Base-by-base conservation (phyloP, 2,797 vertebrate species). In the Tauraco hartlaubi region DNA sequence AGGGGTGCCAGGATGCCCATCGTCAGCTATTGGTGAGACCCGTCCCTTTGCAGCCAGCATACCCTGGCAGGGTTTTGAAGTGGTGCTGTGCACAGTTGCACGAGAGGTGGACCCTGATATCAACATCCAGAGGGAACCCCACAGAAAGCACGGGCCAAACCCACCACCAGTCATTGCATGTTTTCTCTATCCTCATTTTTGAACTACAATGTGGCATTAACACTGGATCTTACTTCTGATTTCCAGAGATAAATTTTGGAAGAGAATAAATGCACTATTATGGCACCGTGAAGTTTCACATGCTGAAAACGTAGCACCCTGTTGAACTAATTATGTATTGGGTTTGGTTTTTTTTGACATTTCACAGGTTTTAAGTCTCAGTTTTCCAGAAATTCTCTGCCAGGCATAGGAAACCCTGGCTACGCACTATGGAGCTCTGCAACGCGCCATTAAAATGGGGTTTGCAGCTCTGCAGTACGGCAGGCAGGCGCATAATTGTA, bases 21-120 rank as follows among this genome's bases (percentile, higher is more conserved):
- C 7, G 13, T 49, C 0, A 3, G 18, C 56, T 25, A 55, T 58
- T 31, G 23, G 52, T 39, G 51, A 62, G 28, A 49, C 21, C 29
- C 0, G 3, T 10, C 4, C 0, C 19, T 9, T 52, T 0, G 3
- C 20, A 71, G 51, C 5, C 59, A 44, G 62, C 15, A 54, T 21
- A 15, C 14, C 16, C 25, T 0, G 0, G n/a, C 1, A 12, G 29
- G 51, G 28, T 15, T 62, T 15, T 8, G 43, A 44, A 37, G 49
- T 20, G 66, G 43, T 48, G 49, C 54, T 52, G 39, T 12, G 73
- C 7, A 17, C 35, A 44, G 78, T 26, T 12, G 25, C 33, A 12
- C 5, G 55, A 74, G 88, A 80, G 41, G 48, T 55, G 22, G 6
- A 31, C 16, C 44, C 63, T 69, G 64, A 39, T 29, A 33, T 76